Evolutionary conservation across 2,888 invertebrate genomes (phyloP).

Genomic region (Cynaeus angustus): DNA sequence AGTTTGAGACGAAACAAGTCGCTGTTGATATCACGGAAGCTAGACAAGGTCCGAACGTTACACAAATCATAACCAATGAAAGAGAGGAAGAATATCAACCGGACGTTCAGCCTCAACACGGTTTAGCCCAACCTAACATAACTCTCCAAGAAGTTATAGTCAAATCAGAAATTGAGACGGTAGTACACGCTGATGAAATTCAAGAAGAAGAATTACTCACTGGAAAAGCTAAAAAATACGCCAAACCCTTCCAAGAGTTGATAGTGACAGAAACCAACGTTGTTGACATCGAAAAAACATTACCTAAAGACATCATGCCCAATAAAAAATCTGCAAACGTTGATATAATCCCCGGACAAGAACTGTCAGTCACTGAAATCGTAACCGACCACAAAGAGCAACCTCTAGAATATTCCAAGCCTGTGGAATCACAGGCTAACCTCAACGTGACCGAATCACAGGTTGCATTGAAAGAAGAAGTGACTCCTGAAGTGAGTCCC

Average conservation of each 20-base stretch:
- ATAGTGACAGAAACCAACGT: slow-evolving; percentile 73
- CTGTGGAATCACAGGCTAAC: slow-evolving; percentile 73
- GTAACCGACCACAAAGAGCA: slow-evolving; percentile 73
- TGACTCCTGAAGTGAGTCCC: slow-evolving; percentile 70
- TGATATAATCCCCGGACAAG: slow-evolving; percentile 75
- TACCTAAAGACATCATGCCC: slow-evolving; percentile 73
- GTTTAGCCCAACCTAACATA: slow-evolving; percentile 70
- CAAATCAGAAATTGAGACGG: slow-evolving; percentile 72
- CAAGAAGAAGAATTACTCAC: slow-evolving; percentile 68
- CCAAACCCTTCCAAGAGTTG: slow-evolving; percentile 73
- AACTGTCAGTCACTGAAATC: slow-evolving; percentile 77
- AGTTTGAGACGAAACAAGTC: slow-evolving; percentile 67
- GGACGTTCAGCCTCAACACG: slow-evolving; percentile 67
- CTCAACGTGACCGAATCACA: slow-evolving; percentile 73
- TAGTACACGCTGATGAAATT: slow-evolving; percentile 71
- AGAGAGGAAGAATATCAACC: slow-evolving; percentile 70
- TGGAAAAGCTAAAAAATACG: slow-evolving; percentile 72
- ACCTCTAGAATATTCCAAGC: slow-evolving; percentile 68
- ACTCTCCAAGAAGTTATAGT: slow-evolving; percentile 71
- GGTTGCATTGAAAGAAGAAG: slow-evolving; percentile 73
- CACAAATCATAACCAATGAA: slow-evolving; percentile 70
- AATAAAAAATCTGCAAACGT: slow-evolving; percentile 74
- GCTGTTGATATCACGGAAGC: slow-evolving; percentile 64
- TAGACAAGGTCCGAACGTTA: slow-evolving; percentile 68
- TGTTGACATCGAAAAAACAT: slow-evolving; percentile 74